Evolutionary conservation across 2,797 vertebrate genomes (phyloP), one percentile per base, ranked within the genome.

Genomic region (Eulemur rubriventer): DNA sequence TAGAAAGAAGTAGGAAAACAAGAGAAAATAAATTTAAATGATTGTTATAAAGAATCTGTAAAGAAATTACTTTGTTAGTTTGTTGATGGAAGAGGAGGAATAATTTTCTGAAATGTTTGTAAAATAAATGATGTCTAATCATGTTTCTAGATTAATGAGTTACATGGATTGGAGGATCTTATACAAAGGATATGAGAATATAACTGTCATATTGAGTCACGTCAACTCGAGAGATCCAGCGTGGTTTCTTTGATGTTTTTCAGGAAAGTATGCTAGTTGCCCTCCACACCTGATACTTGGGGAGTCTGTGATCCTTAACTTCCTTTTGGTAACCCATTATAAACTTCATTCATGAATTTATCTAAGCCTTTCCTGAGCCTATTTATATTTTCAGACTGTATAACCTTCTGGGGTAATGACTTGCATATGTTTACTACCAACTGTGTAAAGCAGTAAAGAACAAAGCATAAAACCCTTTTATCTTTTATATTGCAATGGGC

Each of bases 381-480:
- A 98, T 97, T 97, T 98, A 96, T 97, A 96, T 97, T 98, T 98
- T 97, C 92, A 97, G 94, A 94, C 91, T 94, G 67, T 97, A 96
- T 96, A 97, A 92, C 93, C 82, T 96, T 95, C 69, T 90, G 59
- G n/a, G 84, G 70, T 98, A 98, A 98, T 98, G 96, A 95, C 97
- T 98, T 98, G 94, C 98, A 97, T 98, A 95, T 98, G 98, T 98
- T 98, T 97, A 98, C 95, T 94, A 96, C 93, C 81, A 91, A 93
- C 95, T 96, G 88, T 95, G 97, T 92, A 96, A 96, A 94, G 61
- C 81, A 92, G 55, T 95, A 82, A 97, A 98, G 95, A 96, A 97
- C 95, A 96, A 97, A 97, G 96, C 96, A 89, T 92, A 78, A 93
- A 69, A 80, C 28, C 95, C 94, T 97, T 98, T 98, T 94, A 97